Base-by-base conservation (phyloP, 2,888 invertebrate genomes). In the Alitta virens region DNA sequence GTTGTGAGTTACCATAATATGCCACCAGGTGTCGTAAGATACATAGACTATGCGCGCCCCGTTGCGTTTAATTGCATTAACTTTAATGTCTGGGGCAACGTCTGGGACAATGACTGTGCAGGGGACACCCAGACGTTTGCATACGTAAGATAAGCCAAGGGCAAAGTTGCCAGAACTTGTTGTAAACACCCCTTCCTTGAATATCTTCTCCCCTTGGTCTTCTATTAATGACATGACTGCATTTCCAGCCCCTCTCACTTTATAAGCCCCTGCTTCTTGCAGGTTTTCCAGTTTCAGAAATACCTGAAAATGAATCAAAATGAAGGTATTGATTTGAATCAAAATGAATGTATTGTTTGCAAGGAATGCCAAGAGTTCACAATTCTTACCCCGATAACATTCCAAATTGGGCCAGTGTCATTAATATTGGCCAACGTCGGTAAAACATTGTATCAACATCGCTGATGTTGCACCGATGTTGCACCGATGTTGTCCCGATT, bases 91-190 rank as follows among this genome's bases (percentile, higher is more conserved):
- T 46, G 65, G 63, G 14, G 60, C 57, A 24, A 33, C 56, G 21
- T 63, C 60, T 1, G 66, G 66, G 1, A 64, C 59, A 9, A 66
- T 49, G 43, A 64, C 46, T 3, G 33, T 53, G 40, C 64, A 62
- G 12, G 21, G 23, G 7, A 62, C 50, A 1, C 66, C 68, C 23
- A 68, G 57, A 50, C 71, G 62, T 26, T 64, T 63, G 14, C 74
- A 71, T 59, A 66, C 71, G 71, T 73, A 75, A 16, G 78, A 71
- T 25, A 78, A 63, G 12, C 76, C 78, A 63, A 75, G 76, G 9
- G 78, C 78, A 67, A 79, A 78, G 63, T 79, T 79, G 1, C 79
- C 79, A 3, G 75, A 74, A 65, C 78, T 78, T 5, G 75, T 73
- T n/a, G 77, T 77, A 61, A 72, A 75, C 1, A 79, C 75, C 1